Conservation (phyloP, 2,888 invertebrate genomes). For the Acrocyrtus sp. region DNA sequence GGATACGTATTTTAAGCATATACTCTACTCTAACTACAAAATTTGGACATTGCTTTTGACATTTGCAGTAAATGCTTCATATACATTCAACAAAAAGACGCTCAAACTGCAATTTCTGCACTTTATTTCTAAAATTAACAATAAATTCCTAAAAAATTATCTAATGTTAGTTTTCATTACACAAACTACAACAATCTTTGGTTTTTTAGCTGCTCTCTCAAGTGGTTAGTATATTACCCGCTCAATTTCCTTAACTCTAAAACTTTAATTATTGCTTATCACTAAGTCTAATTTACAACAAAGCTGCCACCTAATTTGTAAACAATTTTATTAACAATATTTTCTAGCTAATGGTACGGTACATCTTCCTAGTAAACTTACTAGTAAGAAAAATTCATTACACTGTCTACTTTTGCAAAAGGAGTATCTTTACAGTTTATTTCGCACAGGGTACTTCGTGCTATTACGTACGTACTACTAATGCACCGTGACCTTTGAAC, state of each 20-base stretch:
- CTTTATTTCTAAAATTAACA: too few relatives aligned
- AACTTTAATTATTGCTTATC: not conserved
- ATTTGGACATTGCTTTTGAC: not conserved
- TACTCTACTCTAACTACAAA: constrained; percentile 1
- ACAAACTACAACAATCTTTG: constrained; percentile 34
- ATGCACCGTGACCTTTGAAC: constrained; percentile 49
- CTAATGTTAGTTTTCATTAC: not conserved
- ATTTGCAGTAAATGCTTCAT: not conserved
- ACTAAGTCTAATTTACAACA: not conserved
- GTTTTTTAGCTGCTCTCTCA: constrained; percentile 31
- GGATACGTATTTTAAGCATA: not conserved
- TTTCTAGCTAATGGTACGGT: not conserved
- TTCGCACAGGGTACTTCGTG: too few relatives aligned
- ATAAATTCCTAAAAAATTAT: not conserved
- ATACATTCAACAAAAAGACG: not conserved
- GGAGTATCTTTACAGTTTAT: too few relatives aligned
- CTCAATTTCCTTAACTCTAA: not conserved
- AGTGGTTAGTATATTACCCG: constrained; percentile 33
- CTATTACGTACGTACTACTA: too few relatives aligned
- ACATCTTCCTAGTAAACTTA: too few relatives aligned
- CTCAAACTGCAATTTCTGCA: too few relatives aligned
- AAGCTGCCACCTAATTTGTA: not conserved
- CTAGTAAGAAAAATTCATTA: too few relatives aligned
- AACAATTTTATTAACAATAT: not conserved
- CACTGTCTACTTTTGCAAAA: too few relatives aligned